phyloP scores from a whole-genome alignment of 2,797 vertebrate genomes.

The Morelia viridis region DNA sequence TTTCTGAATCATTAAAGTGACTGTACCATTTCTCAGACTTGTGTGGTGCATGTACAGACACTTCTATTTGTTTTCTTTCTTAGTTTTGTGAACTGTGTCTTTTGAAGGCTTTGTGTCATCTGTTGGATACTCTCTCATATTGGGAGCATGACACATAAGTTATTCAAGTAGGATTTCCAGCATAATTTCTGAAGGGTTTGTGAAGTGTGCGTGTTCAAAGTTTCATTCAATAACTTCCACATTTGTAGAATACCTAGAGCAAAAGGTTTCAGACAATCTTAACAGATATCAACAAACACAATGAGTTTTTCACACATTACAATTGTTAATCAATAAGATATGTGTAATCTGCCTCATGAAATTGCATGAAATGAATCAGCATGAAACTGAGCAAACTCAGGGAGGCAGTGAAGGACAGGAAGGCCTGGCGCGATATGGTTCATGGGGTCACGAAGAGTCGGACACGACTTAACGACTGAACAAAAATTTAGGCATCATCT shows the following conservation, averaged over 20 bases:
- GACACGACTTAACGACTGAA: no score
- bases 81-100: background rate
- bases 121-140: background rate
- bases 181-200: background rate
- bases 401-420: no score
- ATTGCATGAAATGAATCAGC: no score
- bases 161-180: background rate
- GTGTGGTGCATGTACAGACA: background rate
- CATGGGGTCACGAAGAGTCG: no score
- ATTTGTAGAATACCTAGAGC: background rate
- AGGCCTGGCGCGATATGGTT: no score
- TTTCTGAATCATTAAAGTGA: background rate
- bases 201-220: background rate
- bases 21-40: background rate
- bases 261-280: background rate
- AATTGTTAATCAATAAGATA: background rate
- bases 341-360: no score
- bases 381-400: no score
- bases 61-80: background rate
- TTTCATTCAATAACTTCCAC: background rate
- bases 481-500: background rate
- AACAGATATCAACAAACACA: background rate
- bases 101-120: background rate
- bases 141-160: background rate
- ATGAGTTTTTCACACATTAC: background rate